These are phyloP conservation scores for Acipenser transmontanus DNA, from an alignment of 2,797 vertebrate genomes.

Conservation along the genomic window DNA sequence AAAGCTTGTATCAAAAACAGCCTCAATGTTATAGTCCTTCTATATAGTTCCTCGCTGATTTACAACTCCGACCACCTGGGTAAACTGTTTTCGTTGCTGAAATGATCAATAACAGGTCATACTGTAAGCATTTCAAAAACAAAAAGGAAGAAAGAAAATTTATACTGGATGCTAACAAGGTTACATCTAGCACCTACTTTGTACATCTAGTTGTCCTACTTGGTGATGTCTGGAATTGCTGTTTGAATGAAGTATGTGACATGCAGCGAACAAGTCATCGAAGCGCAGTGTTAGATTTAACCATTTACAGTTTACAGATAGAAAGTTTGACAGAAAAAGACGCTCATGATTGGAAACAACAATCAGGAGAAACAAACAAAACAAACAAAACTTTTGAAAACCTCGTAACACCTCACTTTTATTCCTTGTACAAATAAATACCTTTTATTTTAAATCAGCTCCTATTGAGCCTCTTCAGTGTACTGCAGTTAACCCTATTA, in stretches of 20 bases:
- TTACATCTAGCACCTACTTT: not conserved
- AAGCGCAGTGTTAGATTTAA: slow-evolving; percentile 15
- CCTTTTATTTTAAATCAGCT: not conserved
- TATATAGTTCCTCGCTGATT: too few species aligned
- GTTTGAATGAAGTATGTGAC: slow-evolving; percentile 16
- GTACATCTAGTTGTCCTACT: too few species aligned
- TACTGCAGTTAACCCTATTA: too few species aligned
- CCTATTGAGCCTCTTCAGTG: not conserved
- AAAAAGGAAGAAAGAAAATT: not conserved
- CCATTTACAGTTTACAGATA: slow-evolving; percentile 12
- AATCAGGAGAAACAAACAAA: not conserved
- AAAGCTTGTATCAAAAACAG: too few species aligned
- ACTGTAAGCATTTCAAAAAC: not conserved
- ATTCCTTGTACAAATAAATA: slow-evolving; percentile 26
- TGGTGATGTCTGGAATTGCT: not conserved
- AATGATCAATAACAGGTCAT: not conserved
- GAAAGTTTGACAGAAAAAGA: not conserved
- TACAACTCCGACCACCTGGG: not conserved
- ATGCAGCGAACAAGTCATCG: slow-evolving; percentile 28
- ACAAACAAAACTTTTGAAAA: not conserved
- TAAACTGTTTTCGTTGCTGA: not conserved
- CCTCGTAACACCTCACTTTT: slow-evolving; percentile 26
- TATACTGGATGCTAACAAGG: not conserved
- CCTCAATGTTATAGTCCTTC: too few species aligned
- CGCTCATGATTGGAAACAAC: too few species aligned